Base-by-base conservation (phyloP, 2,797 vertebrate genomes). In the Megalops cyprinoides region DNA sequence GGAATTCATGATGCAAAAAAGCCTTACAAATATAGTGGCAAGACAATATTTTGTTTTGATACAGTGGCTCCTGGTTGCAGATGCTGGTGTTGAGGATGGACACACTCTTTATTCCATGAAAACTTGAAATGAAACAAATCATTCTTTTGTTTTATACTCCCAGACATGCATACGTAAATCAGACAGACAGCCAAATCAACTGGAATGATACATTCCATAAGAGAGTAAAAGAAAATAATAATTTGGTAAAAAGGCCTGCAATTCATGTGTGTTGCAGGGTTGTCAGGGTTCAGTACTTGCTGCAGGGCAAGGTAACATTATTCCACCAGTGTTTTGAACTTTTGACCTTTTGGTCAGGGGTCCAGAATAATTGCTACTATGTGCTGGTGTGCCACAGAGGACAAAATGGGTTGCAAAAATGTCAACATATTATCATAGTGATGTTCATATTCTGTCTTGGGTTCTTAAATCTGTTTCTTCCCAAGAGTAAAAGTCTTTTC, bases 381-480 rank as follows among this genome's bases (percentile, higher is more conserved):
- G 69, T 15, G 48, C 60, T 74, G n/a, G 49, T 53, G n/a, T 5
- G 76, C 56, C 28, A 31, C 12, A 48, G n/a, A n/a, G n/a, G n/a
- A 79, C 78, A 77, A 51, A 56, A 51, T 44, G 42, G 23, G 25
- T 83, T 55, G 76, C 12, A 0, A 7, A 76, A 62, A 65, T 74
- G 25, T 83, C 76, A 85, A 82, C 82, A 79, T 48, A 74, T 74
- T 49, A 67, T 23, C 73, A 39, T 65, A 74, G 74, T 46, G 34
- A 58, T 75, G 77, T 75, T 65, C 28, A 62, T 79, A 55, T 75
- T 76, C 49, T 31, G 46, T 79, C 49, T 37, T 82, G 53, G 46
- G 69, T 60, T n/a, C 49, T 39, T 42, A 82, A 82, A 82, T 77
- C 28, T 39, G 67, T 46, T 86, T 79, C 80, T 79, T 80, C 53